A percentile compares a stretch with the other conserved stretches of the same genome.
phyloP scores from a whole-genome alignment of 2,888 invertebrate species.

The Amphiduros pacificus region DNA sequence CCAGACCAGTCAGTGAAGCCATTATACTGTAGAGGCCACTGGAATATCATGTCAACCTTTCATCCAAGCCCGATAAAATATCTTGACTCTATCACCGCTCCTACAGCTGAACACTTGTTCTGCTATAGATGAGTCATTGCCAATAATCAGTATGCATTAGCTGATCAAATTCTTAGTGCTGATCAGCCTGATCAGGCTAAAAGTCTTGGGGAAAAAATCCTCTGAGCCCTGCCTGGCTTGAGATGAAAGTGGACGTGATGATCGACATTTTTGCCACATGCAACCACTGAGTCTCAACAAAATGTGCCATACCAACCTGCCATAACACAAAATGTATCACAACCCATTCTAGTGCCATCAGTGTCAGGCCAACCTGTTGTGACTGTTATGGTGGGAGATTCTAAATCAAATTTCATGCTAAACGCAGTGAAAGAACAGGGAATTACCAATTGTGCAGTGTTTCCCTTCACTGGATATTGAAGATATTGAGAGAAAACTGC shows the following conservation, averaged over 20 bases:
- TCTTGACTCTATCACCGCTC: neutral
- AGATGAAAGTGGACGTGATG: neutral
- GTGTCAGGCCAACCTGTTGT: no score
- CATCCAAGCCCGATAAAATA: neutral
- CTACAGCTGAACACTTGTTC: neutral
- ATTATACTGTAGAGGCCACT: neutral
- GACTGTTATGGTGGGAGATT: no score
- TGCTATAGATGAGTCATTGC: neutral
- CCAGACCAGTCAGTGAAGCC: no score
- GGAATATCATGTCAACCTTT: neutral
- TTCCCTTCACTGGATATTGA: no score
- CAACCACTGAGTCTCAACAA: no score
- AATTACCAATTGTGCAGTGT: no score
- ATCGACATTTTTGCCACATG: neutral
- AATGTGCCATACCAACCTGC: no score
- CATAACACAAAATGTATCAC: no score
- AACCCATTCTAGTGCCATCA: no score
- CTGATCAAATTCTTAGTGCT: neutral
- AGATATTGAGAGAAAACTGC: no score
- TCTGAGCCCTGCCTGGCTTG: neutral
- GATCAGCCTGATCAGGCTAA: neutral
- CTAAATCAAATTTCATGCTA: no score
- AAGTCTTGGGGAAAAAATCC: neutral
- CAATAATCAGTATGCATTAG: neutral
- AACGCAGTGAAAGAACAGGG: no score